Evolutionary conservation across 2,888 invertebrate species (phyloP), one percentile per base, ranked within the genome.

Genomic region (Aporophyla nigra): DNA sequence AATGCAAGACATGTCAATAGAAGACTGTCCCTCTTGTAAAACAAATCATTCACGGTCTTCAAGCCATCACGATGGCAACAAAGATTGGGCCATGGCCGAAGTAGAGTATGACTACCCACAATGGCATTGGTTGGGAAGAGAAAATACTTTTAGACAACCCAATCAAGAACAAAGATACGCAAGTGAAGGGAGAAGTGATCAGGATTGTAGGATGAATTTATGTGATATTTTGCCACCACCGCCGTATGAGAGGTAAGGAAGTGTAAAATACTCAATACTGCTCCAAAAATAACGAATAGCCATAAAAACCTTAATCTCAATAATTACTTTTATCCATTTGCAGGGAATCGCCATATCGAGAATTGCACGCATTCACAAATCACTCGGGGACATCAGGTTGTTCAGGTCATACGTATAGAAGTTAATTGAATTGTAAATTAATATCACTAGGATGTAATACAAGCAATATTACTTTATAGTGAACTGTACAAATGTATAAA

Each of bases 91-190:
- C 43, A 93, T 96, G 86, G 92, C 95, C 24, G 96, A 96, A 85
- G 96, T 95, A 27, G 96, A 96, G 80, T 96, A 96, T 72, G 96
- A 96, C 88, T 96, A 96, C 84, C 96, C 96, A 19, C 96, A 96
- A 80, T 96, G 96, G 96, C 96, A 96, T 89, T 96, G 96, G 96
- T 86, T 96, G 76, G 95, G 94, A 24, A 93, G 95, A 87, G 95
- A 96, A 77, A 96, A 96, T 85, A 96, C 93, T 88, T 96, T 96
- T 90, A 94, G 96, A 84, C 94, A 95, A 69, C 92, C 92, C 73
- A 92, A 90, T 70, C 93, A 92, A 87, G 94, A 94, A 77, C 89
- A 91, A 49, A 93, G 93, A 87, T 95, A 93, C 82, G 92, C 93
- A 73, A 95, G 90, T 69, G 94, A 92, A 78, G 93, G 91, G 5